Base-by-base conservation (phyloP, 1,140 invertebrate genomes). In the Diabrotica undecimpunctata region DNA sequence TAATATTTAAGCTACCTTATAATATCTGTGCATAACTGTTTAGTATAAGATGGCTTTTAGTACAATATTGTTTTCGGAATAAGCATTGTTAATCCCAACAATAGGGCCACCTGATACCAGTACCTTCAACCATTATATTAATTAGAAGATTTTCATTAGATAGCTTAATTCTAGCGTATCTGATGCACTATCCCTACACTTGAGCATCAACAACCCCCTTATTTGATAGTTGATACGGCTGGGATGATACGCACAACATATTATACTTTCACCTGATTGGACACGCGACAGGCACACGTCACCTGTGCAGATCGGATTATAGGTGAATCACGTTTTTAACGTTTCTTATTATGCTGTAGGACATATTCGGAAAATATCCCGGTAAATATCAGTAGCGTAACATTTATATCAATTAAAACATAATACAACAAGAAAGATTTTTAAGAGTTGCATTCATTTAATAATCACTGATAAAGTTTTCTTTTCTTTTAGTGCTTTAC, bases 241-340 rank as follows among this genome's bases (percentile, higher is more conserved):
- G 56, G 37, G 55, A 57, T 61, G 59, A 61, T 61, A 61, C 35
- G 52, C 10, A 50, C 12, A 12, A 13, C 10, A 13, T 51, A 25
- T 25, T 25, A 54, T 62, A 52, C 36, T 54, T 54, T 41, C 58
- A 62, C 66, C 58, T 70, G 66, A 62, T 68, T 61, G 71, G 60
- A 64, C 69, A 72, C 69, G 66, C 66, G 69, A 66, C 60, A 64
- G 70, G 61, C 62, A 59, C 66, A 66, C 67, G 70, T 72, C 70
- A 72, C 68, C 65, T 74, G 70, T 65, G 39, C 64, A 63, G 65
- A 62, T 66, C 65, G 52, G 68, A 74, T 74, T 72, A 74, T 70
- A 62, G 59, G 65, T 58, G 57, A 66, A 53, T 70, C 65, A 65
- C 39, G 53, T 61, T 65, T 67, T 46, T 46, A 46, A 6, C 41